Conservation (phyloP, 2,797 vertebrate genomes). For the Podargus strigoides region DNA sequence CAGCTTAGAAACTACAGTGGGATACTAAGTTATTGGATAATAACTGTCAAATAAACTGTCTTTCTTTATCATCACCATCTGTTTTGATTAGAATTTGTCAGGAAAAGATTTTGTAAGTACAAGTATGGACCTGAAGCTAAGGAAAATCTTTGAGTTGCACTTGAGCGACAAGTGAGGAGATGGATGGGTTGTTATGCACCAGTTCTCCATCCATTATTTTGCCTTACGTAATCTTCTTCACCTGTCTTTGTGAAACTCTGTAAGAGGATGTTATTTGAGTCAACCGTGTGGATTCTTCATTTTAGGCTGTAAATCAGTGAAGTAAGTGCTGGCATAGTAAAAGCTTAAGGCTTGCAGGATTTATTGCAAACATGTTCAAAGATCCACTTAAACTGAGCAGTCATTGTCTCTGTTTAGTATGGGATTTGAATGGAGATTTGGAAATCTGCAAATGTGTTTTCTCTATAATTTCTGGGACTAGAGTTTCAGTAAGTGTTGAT, state of each 20-base stretch:
- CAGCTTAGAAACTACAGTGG: neutral
- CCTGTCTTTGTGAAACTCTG: neutral
- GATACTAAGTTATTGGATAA: neutral
- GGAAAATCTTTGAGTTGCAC: neutral
- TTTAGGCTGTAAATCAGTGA: slow-evolving; percentile 4
- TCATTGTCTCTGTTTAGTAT: neutral
- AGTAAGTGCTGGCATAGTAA: neutral
- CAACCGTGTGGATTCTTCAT: neutral
- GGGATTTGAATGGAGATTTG: neutral
- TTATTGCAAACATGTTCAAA: neutral
- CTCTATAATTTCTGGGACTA: neutral
- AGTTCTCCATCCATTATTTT: neutral
- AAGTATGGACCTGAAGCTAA: neutral
- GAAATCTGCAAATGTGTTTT: neutral
- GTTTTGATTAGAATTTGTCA: neutral
- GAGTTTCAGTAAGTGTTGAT: neutral
- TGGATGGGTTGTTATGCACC: neutral
- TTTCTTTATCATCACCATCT: neutral
- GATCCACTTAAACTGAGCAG: neutral
- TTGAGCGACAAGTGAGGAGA: neutral
- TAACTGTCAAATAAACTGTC: neutral
- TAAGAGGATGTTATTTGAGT: neutral
- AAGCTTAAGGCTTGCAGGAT: neutral
- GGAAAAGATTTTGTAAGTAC: neutral
- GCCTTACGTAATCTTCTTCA: neutral